These are phyloP conservation scores for Coelopa frigida DNA, from an alignment of 1,140 invertebrate genomes.

Conservation along the genomic window DNA sequence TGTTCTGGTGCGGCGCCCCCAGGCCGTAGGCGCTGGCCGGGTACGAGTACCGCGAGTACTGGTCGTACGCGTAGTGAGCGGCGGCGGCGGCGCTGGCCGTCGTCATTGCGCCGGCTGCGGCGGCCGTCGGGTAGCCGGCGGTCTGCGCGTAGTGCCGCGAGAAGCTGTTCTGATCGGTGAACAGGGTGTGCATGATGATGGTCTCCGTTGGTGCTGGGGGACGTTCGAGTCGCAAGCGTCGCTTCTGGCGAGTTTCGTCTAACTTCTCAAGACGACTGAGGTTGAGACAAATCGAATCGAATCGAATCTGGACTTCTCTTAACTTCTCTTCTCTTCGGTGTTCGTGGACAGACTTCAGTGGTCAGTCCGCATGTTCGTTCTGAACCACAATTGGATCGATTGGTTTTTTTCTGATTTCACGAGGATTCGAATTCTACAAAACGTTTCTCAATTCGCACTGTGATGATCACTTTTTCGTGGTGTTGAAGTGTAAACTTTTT, in stretches of 20 bases:
- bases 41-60: conserved; percentile 66
- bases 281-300: neutral
- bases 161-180: conserved; percentile 75
- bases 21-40: conserved; percentile 44
- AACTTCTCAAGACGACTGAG: neutral
- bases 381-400: no score
- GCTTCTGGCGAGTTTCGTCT: neutral
- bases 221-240: neutral
- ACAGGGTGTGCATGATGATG: conserved; percentile 73
- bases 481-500: neutral
- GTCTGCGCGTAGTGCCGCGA: conserved; percentile 50
- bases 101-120: conserved; percentile 47
- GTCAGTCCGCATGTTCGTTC: no score
- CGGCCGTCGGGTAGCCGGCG: conserved; percentile 48
- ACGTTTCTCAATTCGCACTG: neutral
- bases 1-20: conserved; percentile 65
- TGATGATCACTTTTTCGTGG: conserved; percentile 7
- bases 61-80: conserved; percentile 58
- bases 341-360: no score
- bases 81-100: conserved; percentile 47
- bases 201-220: neutral
- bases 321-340: no score
- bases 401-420: no score
- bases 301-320: no score
- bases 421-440: neutral